phyloP scores from a whole-genome alignment of 2,888 invertebrate genomes.

The Allolobophora icterica region DNA sequence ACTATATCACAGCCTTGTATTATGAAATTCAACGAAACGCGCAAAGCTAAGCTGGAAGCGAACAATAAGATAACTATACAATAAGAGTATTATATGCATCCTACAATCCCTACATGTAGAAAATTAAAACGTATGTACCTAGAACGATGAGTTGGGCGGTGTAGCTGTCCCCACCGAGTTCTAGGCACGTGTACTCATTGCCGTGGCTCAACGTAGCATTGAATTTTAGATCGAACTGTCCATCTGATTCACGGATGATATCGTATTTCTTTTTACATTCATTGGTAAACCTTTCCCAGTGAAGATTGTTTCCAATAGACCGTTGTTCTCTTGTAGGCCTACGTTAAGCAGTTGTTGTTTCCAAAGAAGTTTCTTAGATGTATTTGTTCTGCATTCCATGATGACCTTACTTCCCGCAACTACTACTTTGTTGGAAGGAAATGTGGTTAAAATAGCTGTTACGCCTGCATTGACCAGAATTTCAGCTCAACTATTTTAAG shows the following conservation, averaged over 20 bases:
- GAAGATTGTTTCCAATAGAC: not conserved
- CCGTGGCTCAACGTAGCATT: not conserved
- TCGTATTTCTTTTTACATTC: not conserved
- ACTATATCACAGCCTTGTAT: too few species aligned
- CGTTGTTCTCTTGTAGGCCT: not conserved
- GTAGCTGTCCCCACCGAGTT: not conserved
- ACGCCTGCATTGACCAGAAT: not conserved
- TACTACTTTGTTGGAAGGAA: not conserved
- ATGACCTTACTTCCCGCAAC: not conserved
- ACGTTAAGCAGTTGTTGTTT: not conserved
- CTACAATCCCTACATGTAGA: too few species aligned
- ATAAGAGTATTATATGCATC: too few species aligned
- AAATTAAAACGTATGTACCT: not conserved
- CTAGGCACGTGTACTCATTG: not conserved
- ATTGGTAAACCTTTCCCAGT: not conserved
- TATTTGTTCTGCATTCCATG: slow-evolving; percentile 7
- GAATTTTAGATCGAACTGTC: not conserved
- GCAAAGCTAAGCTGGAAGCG: too few species aligned
- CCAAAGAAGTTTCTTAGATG: not conserved
- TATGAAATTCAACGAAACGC: too few species aligned
- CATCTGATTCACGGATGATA: not conserved
- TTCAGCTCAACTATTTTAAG: not conserved
- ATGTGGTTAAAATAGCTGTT: not conserved
- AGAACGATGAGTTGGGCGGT: not conserved
- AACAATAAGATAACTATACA: too few species aligned